Evolutionary conservation across 2,888 invertebrate genomes (phyloP), one percentile per base, ranked within the genome.

Genomic region (Scaptomyza cyrtandrae): DNA sequence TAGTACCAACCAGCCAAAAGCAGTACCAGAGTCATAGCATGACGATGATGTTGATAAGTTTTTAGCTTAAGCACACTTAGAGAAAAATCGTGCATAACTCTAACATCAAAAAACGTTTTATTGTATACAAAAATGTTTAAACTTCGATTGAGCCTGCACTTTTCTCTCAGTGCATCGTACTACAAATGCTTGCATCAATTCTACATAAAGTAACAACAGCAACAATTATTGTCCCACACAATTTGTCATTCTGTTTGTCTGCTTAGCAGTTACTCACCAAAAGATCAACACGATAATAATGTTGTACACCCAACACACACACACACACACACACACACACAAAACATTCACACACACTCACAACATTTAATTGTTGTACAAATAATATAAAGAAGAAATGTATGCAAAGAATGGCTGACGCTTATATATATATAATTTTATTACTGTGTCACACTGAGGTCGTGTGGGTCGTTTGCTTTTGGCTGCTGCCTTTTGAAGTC

Each of bases 351-450:
- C 39, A 37, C 39, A 55, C 71, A 48, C 49, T 24, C 7, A 60
- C 54, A 57, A 66, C 45, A 49, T 71, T 88, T 86, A 82, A 88
- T 86, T 82, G 83, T 88, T 88, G 61, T 61, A 69, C 84, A 88
- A 88, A 82, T 79, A 78, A 61, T 64, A 66, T 59, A 57, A 45
- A 24, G 31, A 56, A 33, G 55, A 70, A 61, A 44, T 37, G 14
- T 31, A 16, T 24, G 24, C 24, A 33, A 54, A 52, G 69, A 63
- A 68, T 53, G 57, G 46, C 43, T 50, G 75, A 64, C 68, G 57
- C 60, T 61, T 64, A 74, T 73, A 73, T 78, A 74, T 5, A 24
- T 24, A 24, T 24, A 24, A 4, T 74, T 75, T 75, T 78, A 78
- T 78, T 78, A 58, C 57, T 68, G 31, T 71, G 77, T 43, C 59